Base-by-base conservation (phyloP, 1,140 invertebrate genomes). In the Eriocheir sinensis region DNA sequence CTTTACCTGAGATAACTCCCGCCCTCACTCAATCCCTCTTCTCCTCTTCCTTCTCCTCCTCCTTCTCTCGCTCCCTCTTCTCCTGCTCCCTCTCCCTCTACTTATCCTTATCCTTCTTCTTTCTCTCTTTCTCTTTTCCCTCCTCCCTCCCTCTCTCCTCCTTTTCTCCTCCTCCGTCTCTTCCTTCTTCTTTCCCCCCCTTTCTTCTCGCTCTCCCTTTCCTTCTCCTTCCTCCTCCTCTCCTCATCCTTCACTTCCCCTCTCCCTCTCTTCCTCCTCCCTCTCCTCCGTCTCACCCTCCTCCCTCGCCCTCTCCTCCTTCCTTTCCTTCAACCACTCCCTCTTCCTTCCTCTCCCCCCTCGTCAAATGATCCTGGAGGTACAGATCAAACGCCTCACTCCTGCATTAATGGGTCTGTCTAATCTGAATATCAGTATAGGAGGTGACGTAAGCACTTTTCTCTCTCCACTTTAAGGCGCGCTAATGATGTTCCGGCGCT, bases 301-400 rank as follows among this genome's bases (percentile, higher is more conserved):
- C n/a, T n/a, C n/a, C 60, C n/a, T n/a, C n/a, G n/a, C n/a, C n/a
- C n/a, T 72, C 60, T 72, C 60, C n/a, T n/a, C n/a, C 60, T 72
- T 21, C 2, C 17, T 21, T 27, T 21, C 17, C 21, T 27, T 21
- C 60, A n/a, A 21, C n/a, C 60, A n/a, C 60, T 72, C 60, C n/a
- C 60, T 72, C 60, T 72, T n/a, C n/a, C 60, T 72, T n/a, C n/a
- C 60, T 72, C 60, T 72, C 60, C n/a, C 60, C n/a, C 60, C n/a
- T 27, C 17, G 27, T n/a, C 21, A n/a, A 21, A n/a, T n/a, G 60
- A n/a, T 72, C 60, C n/a, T n/a, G 27, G n/a, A 72, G 60, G 27
- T 72, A 21, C 60, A n/a, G 12, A 72, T 72, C 60, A 72, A 72
- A 72, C 60, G 60, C 60, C 21, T 72, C 60, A 72, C 27, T 72